Evolutionary conservation across 1,140 invertebrate genomes (phyloP).

Genomic region (Elymnias hypermnestra): DNA sequence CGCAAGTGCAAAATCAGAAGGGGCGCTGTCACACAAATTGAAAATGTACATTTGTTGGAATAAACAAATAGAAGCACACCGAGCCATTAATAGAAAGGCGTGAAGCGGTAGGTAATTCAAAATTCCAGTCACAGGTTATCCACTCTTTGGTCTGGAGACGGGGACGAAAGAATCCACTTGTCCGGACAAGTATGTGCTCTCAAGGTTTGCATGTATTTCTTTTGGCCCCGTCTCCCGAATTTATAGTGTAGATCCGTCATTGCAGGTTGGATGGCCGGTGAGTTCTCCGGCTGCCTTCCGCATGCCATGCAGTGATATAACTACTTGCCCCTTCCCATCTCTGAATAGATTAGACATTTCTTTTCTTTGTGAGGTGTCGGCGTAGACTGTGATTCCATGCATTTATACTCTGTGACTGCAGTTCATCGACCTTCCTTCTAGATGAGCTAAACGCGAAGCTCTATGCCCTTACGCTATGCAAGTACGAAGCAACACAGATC

Average conservation of each 20-base stretch:
- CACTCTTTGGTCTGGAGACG: constrained; percentile 23
- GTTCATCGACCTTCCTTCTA: constrained; percentile 39
- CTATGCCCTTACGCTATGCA: constrained; percentile 39
- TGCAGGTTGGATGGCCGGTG: constrained; percentile 13
- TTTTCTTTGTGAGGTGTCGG: constrained; percentile 21
- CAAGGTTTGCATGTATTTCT: too few species aligned
- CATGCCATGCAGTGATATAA: constrained; percentile 55
- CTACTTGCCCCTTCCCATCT: constrained; percentile 28
- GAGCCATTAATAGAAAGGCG: constrained; percentile 70
- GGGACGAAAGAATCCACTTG: constrained; percentile 17
- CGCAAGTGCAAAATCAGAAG: constrained; percentile 26
- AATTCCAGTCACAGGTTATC: constrained; percentile 69
- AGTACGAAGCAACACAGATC: constrained; percentile 56
- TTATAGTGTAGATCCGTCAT: constrained; percentile 8
- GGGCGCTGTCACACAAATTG: constrained; percentile 16
- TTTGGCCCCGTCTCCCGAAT: constrained; percentile 15
- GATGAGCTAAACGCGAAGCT: constrained; percentile 51
- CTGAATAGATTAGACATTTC: constrained; percentile 42
- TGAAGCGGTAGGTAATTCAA: constrained; percentile 66
- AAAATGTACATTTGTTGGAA: constrained; percentile 36
- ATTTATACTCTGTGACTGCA: constrained; percentile 53
- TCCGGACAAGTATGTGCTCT: too few species aligned
- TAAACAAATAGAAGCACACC: constrained; percentile 69
- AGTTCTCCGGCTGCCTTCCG: constrained; percentile 9
- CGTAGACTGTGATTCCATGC: constrained; percentile 28